Evolutionary conservation across 2,113 vertebrate genomes (phyloP), one percentile per base, ranked within the genome.

Genomic region (Cyanoramphus novaezelandiae): DNA sequence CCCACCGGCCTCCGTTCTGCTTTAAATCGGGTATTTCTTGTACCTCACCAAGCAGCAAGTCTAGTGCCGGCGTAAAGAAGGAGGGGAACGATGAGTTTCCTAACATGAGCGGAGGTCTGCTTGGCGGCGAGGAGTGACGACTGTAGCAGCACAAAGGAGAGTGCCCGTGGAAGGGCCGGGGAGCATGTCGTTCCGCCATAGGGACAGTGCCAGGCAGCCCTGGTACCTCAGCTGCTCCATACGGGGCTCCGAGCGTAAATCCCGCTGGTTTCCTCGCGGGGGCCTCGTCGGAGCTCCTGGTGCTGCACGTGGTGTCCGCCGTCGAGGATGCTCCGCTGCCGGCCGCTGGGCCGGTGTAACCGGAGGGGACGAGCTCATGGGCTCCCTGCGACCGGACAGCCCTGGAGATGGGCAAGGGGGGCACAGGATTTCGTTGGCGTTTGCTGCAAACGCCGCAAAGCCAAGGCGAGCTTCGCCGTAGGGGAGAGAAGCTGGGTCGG

Each of bases 111-210:
- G 16, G 46, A 16, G 17, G 19, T 7, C 46, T 4, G 37, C 20
- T 2, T 46, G 53, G 12, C 8, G 3, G 35, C 17, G 17, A 57
- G 43, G 19, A 21, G 4, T 8, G n/a, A 29, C 17, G 29, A 21
- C 6, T 28, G 52, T 10, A 7, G 49, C 44, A 3, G n/a, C 57
- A n/a, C 25, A 7, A 1, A 3, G 29, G 23, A 52, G 21, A 41
- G 39, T 35, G 57, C 7, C 43, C 18, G 5, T 3, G 35, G 28
- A 43, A 57, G 25, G 47, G 24, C 12, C 21, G 14, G 19, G 24
- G 12, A 55, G 15, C 1, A 14, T 0, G 6, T 0, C 27, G 8
- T 18, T 17, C 47, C 7, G 2, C 10, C 9, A n/a, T 11, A 5
- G 20, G 14, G 25, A 44, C 27, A 29, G 78, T 11, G 21, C 29